Evolutionary conservation across 2,113 vertebrate genomes (phyloP).

Genomic region (Zeus faber): DNA sequence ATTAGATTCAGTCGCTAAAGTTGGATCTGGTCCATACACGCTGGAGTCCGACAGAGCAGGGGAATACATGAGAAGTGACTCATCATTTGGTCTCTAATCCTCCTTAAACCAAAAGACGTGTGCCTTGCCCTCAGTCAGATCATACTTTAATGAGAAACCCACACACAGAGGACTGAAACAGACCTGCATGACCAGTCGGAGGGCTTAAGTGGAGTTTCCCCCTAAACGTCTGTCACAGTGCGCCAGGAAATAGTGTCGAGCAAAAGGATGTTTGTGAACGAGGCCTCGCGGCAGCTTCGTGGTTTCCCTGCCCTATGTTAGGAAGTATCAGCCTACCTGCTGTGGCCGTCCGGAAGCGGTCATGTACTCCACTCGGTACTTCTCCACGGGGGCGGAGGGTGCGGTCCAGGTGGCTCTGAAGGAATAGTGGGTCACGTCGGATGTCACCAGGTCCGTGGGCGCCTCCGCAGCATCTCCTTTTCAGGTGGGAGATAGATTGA

Average conservation of each 20-base stretch:
- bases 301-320: not conserved
- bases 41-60: slow-evolving; percentile 10
- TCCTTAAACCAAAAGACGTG: slow-evolving; percentile 33
- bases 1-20: slow-evolving; percentile 35
- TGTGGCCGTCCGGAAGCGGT: slow-evolving; percentile 77
- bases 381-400: slow-evolving; percentile 86
- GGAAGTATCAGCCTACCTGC: slow-evolving; percentile 74
- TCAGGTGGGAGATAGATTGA: too few species aligned
- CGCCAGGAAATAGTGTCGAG: not conserved
- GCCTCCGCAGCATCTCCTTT: slow-evolving; percentile 65
- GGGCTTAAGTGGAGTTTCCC: slow-evolving; percentile 27
- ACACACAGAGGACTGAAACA: slow-evolving; percentile 36
- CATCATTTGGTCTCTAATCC: slow-evolving; percentile 34
- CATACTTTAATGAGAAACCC: slow-evolving; percentile 34
- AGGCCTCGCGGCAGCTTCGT: too few species aligned
- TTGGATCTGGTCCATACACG: slow-evolving; percentile 14
- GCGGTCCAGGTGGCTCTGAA: slow-evolving; percentile 89
- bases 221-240: slow-evolving; percentile 19
- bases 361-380: slow-evolving; percentile 90
- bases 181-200: slow-evolving; percentile 34
- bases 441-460: slow-evolving; percentile 87
- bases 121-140: slow-evolving; percentile 28
- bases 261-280: too few species aligned
- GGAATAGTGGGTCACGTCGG: slow-evolving; percentile 87
- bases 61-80: slow-evolving; percentile 9